These are phyloP conservation scores for Trididemnum clinides DNA, from an alignment of 23 tunicate genomes.

Conservation along the genomic window DNA sequence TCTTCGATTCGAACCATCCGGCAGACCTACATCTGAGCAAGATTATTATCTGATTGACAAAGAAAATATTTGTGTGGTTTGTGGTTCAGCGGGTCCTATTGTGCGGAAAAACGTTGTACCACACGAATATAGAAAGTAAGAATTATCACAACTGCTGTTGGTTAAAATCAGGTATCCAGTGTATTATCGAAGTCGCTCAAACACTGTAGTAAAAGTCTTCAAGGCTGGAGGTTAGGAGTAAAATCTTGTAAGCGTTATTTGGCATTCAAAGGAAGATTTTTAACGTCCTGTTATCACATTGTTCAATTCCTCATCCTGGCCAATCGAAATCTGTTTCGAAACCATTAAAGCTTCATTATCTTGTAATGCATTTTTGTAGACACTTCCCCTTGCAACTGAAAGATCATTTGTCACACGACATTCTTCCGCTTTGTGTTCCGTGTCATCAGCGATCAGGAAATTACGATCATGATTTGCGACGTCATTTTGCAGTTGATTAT, in stretches of 20 bases:
- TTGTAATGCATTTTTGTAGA: slow-evolving; percentile 46
- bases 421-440: slow-evolving; percentile 79
- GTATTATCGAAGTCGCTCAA: no score
- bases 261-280: no score
- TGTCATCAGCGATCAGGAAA: slow-evolving; percentile 78
- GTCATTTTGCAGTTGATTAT: slow-evolving; percentile 54
- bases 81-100: slow-evolving; percentile 55
- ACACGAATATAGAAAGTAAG: slow-evolving; percentile 91
- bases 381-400: slow-evolving; percentile 83
- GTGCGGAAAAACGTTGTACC: slow-evolving; percentile 91
- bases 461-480: slow-evolving; percentile 51
- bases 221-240: no score
- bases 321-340: no score
- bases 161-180: no score
- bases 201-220: no score
- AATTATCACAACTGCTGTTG: no score
- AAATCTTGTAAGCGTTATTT: no score
- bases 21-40: slow-evolving; percentile 55
- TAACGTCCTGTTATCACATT: no score
- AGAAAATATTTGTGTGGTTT: slow-evolving; percentile 92
- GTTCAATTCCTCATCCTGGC: no score
- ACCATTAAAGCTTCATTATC: no score
- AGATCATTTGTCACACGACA: slow-evolving; percentile 88
- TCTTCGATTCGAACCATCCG: slow-evolving; percentile 85
- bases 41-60: slow-evolving; percentile 84